These are phyloP conservation scores for Anas platyrhynchos DNA, from an alignment of 2,113 vertebrate genomes.

Conservation along the genomic window DNA sequence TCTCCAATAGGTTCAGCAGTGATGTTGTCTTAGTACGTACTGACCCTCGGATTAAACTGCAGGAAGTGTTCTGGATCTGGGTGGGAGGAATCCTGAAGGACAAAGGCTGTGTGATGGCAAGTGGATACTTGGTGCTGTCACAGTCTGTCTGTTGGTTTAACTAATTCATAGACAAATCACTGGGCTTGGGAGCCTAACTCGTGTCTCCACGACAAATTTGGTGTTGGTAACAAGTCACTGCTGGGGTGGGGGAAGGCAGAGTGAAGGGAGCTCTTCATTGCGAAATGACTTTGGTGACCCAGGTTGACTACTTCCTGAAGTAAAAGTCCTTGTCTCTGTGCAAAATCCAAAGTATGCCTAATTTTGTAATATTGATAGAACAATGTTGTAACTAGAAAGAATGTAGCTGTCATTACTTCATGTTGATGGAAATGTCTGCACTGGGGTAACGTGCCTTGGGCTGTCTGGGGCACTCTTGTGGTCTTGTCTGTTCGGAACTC, in stretches of 20 bases:
- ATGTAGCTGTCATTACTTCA: constrained; percentile 64
- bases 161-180: neutral
- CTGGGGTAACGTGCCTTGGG: constrained; percentile 51
- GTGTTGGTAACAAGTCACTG: neutral
- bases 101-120: neutral
- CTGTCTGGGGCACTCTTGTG: constrained; percentile 18
- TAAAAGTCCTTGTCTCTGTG: constrained; percentile 71
- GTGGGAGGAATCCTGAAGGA: neutral
- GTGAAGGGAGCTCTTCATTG: neutral
- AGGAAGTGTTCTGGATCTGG: constrained; percentile 51
- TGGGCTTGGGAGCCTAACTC: neutral
- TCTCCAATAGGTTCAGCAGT: constrained; percentile 57
- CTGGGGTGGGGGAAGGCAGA: neutral
- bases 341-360: constrained; percentile 72
- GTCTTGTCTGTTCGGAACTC: constrained; percentile 34
- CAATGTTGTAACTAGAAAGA: constrained; percentile 65
- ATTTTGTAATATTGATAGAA: constrained; percentile 66
- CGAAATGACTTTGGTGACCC: constrained; percentile 7
- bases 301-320: constrained; percentile 59
- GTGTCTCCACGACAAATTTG: neutral
- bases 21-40: constrained; percentile 64
- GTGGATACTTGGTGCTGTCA: neutral
- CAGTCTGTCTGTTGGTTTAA: neutral
- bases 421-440: constrained; percentile 54
- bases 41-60: constrained; percentile 44